phyloP scores from a whole-genome alignment of 2,888 invertebrate genomes.

The Andrena marginata region DNA sequence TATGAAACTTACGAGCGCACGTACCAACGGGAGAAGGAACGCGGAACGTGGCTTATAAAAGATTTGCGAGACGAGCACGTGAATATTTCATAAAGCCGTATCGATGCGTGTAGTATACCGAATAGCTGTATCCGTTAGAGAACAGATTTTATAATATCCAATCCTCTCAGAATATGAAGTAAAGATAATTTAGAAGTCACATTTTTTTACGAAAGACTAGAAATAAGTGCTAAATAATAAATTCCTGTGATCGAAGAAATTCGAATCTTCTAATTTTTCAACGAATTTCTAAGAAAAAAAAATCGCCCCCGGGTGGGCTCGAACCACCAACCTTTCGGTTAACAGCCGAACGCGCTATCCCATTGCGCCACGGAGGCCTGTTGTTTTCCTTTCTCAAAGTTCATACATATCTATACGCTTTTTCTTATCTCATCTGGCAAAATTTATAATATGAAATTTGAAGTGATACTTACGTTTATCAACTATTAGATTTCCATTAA shows the following conservation, averaged over 20 bases:
- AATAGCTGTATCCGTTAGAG: neutral
- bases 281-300: conserved; percentile 76
- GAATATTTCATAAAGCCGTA: conserved; percentile 49
- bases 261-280: neutral
- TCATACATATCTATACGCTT: fast-evolving
- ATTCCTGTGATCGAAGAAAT: too few species aligned
- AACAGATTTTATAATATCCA: conserved; percentile 12
- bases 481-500: neutral
- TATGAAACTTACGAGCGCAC: conserved; percentile 26
- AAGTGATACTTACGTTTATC: neutral
- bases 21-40: conserved; percentile 24
- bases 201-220: too few species aligned
- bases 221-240: too few species aligned
- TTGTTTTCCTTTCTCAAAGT: neutral
- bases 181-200: neutral
- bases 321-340: conserved; percentile 99
- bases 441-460: neutral
- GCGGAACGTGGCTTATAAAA: conserved; percentile 29
- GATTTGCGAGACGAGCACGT: conserved; percentile 26
- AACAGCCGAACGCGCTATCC: conserved; percentile 99
- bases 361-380: conserved; percentile 95
- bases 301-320: conserved; percentile 97
- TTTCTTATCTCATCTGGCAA: neutral
- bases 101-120: conserved; percentile 18
- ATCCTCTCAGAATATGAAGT: neutral